These are phyloP conservation scores for Astropecten irregularis DNA, from an alignment of 53 echinoderm and acorn worm species.

Conservation along the genomic window DNA sequence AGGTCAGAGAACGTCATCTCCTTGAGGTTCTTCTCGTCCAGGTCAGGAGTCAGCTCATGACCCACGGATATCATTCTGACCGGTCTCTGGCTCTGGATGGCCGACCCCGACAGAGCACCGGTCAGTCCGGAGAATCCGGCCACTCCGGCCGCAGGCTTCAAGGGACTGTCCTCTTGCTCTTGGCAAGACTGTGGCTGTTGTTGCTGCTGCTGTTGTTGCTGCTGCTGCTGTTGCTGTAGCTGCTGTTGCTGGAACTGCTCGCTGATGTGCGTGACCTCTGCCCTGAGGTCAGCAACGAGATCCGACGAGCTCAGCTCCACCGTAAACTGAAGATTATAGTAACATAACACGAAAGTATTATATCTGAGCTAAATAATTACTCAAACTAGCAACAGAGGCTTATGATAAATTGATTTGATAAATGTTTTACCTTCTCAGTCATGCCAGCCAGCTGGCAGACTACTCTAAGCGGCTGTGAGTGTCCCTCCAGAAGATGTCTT, in stretches of 20 bases:
- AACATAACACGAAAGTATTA: background rate
- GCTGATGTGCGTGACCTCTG: slow-evolving; percentile 88
- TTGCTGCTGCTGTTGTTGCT: slow-evolving; percentile 60
- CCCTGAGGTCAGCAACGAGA: slow-evolving; percentile 84
- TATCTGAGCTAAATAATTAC: too few species aligned
- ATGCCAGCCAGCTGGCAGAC: slow-evolving; percentile 86
- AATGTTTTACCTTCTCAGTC: slow-evolving; percentile 85
- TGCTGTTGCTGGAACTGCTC: slow-evolving; percentile 74
- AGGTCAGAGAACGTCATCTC: slow-evolving; percentile 82
- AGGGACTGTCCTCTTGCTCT: background rate
- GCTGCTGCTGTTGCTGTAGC: slow-evolving; percentile 30
- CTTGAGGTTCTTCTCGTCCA: slow-evolving; percentile 80
- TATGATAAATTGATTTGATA: too few species aligned
- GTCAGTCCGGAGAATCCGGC: slow-evolving; percentile 27
- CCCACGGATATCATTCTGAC: slow-evolving; percentile 88
- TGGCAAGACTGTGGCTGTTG: slow-evolving; percentile 33
- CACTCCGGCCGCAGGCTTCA: background rate
- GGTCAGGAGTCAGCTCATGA: slow-evolving; percentile 81
- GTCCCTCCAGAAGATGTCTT: slow-evolving; percentile 67
- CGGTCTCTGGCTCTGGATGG: slow-evolving; percentile 57
- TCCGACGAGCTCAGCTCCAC: slow-evolving; percentile 75
- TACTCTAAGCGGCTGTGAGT: slow-evolving; percentile 65
- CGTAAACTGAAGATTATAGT: slow-evolving; percentile 61
- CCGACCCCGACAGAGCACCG: slow-evolving; percentile 22
- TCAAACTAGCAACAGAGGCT: too few species aligned